Evolutionary conservation across 2,888 invertebrate genomes (phyloP), one percentile per base, ranked within the genome.

Genomic region (Parascotia fuliginaria): DNA sequence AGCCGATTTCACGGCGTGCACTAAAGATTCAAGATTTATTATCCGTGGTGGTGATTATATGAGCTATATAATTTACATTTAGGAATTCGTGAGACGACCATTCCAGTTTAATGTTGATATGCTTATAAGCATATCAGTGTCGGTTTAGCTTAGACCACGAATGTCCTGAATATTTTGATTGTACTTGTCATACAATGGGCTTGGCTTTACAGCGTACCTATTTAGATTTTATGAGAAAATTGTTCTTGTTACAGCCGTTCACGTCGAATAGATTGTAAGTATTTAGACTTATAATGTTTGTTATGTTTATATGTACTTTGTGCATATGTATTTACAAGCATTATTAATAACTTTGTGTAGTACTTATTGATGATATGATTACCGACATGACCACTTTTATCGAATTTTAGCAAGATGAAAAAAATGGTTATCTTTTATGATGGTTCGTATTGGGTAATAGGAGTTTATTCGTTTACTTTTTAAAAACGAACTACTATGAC

Each of bases 81-180:
- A 33, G 24, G 55, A 52, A 61, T 19, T 83, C 85, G 83, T 85
- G 85, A 77, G 70, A 55, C 13, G 56, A 65, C 71, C 65, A 79
- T 85, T 83, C 77, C 73, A 68, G 61, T 39, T 62, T 60, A 61
- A 47, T 60, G 55, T 50, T 67, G 58, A 65, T 70, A 70, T 68
- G 68, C 58, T 59, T 66, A 62, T 64, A 70, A 59, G 55, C 49
- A 45, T 51, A 60, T 61, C 60, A 65, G 58, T 62, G 65, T 57
- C 43, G 57, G 58, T 31, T 47, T 16, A 50, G 37, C 44, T n/a
- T n/a, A n/a, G n/a, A 45, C 50, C 56, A 64, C 58, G 62, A n/a
- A 52, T 63, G 65, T 52, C 61, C 63, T 66, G 67, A 50, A 62
- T 73, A 53, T 51, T 52, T 56, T 13, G 28, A 37, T 27, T 28